phyloP scores from a whole-genome alignment of 2,888 invertebrate species.

The Esperia sulphurella region DNA sequence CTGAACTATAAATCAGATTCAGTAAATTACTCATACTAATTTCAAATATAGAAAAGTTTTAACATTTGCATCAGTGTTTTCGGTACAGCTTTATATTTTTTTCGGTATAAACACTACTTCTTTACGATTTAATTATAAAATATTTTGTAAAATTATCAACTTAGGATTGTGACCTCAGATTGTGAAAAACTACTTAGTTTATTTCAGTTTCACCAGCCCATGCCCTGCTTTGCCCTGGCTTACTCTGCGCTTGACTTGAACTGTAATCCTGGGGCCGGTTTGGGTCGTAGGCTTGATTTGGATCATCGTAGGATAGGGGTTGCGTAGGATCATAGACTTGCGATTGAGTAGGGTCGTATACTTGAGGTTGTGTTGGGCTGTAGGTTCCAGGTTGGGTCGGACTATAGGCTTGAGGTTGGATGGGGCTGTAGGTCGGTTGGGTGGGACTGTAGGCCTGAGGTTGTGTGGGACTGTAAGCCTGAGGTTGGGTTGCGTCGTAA shows the following conservation, averaged over 20 bases:
- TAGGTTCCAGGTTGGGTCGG: slow-evolving; percentile 11
- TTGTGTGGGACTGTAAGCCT: background rate
- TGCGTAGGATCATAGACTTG: background rate
- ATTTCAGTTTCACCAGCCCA: slow-evolving; percentile 71
- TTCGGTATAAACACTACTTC: too few relatives aligned
- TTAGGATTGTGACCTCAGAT: too few relatives aligned
- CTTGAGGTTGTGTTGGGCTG: background rate
- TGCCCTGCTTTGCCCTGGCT: slow-evolving; percentile 31
- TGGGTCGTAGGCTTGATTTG: slow-evolving; percentile 1
- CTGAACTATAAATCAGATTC: too few relatives aligned
- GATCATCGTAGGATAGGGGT: slow-evolving; percentile 10
- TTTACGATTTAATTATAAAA: too few relatives aligned
- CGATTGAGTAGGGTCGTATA: background rate
- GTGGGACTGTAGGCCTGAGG: slow-evolving; percentile 8
- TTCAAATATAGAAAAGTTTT: too few relatives aligned
- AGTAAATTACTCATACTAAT: too few relatives aligned
- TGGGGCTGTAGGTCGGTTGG: background rate
- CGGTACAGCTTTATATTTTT: too few relatives aligned
- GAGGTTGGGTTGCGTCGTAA: background rate
- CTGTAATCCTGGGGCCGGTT: background rate
- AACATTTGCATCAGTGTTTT: too few relatives aligned
- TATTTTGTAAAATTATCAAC: too few relatives aligned
- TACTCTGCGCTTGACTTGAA: slow-evolving; percentile 9
- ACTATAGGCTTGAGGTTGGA: background rate
- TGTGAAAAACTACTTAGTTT: slow-evolving; percentile 40